These are phyloP conservation scores for Tadarida brasiliensis DNA, from an alignment of 2,797 vertebrate species.

Conservation along the genomic window DNA sequence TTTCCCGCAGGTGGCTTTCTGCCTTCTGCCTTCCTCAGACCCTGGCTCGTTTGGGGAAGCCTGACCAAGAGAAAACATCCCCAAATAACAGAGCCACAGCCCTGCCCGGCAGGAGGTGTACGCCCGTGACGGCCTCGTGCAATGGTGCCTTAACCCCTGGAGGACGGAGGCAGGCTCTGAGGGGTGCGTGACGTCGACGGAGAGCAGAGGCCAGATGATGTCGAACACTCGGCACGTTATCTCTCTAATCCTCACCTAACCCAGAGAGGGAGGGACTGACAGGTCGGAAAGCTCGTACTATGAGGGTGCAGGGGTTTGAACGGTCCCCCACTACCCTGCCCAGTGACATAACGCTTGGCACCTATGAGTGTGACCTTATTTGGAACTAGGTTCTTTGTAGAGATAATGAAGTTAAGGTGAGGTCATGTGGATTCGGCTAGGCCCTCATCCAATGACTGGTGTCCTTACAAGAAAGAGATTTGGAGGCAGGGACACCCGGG, in stretches of 20 bases:
- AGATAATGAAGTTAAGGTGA: neutral
- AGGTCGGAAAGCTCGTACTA: neutral
- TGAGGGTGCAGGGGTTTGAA: accelerated
- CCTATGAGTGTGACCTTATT: neutral
- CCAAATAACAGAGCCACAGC: neutral
- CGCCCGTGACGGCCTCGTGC: accelerated
- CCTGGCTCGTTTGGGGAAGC: neutral
- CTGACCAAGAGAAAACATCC: neutral
- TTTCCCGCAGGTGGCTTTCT: neutral
- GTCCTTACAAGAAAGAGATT: neutral
- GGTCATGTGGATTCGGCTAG: neutral
- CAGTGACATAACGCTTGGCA: neutral
- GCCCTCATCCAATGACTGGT: neutral
- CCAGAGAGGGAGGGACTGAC: neutral
- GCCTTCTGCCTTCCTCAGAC: neutral
- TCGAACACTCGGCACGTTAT: accelerated
- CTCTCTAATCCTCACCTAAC: neutral
- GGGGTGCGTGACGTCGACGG: accelerated
- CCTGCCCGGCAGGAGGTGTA: accelerated
- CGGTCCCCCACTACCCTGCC: neutral
- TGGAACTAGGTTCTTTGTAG: neutral
- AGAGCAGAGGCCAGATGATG: accelerated
- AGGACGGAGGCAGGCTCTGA: neutral
- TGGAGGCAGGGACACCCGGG: neutral
- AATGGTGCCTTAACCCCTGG: accelerated